Evolutionary conservation across 2,888 invertebrate species (phyloP), one percentile per base, ranked within the genome.

Genomic region (Apantesis nais): DNA sequence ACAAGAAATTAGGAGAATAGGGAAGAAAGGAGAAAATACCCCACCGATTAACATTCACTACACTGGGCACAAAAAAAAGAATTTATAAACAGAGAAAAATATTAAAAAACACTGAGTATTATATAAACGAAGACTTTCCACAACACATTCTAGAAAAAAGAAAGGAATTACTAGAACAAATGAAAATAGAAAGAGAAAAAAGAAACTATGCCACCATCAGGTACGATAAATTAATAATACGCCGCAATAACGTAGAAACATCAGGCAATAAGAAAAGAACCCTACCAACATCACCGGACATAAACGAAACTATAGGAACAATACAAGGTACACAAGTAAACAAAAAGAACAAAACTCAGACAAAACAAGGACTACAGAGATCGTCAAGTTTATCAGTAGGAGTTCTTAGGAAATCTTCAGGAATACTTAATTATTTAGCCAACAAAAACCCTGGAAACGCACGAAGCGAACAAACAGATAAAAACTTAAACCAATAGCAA

Each of bases 61-160:
- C 72, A 67, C 70, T 77, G 31, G 70, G 74, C n/a, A 66, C 39
- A 41, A 77, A 75, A 48, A 68, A 70, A n/a, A 37, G 63, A 31
- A 73, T 75, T 19, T 62, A 72, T 29, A 77, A 73, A 66, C n/a
- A 48, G 22, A 76, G 71, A 69, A 65, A 67, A 67, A 11, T 63
- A 14, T 48, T 76, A 48, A 73, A 73, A 62, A 68, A 75, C 19
- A 75, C 75, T 8, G 16, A 58, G 16, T 74, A 70, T 58, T 75
- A 71, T 55, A 70, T 75, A 37, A 75, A 75, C 63, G 77, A 75
- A 73, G 75, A 77, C 62, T 77, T 68, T 31, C 73, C 75, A 25
- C 62, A 65, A 68, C n/a, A 60, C 29, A 58, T 73, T 22, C 25
- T 74, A 41, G 37, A 73, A 70, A 76, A 71, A 74, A 78, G 76